Evolutionary conservation across 2,797 vertebrate genomes (phyloP), one percentile per base, ranked within the genome.

Genomic region (Yasuhikotakia modesta): DNA sequence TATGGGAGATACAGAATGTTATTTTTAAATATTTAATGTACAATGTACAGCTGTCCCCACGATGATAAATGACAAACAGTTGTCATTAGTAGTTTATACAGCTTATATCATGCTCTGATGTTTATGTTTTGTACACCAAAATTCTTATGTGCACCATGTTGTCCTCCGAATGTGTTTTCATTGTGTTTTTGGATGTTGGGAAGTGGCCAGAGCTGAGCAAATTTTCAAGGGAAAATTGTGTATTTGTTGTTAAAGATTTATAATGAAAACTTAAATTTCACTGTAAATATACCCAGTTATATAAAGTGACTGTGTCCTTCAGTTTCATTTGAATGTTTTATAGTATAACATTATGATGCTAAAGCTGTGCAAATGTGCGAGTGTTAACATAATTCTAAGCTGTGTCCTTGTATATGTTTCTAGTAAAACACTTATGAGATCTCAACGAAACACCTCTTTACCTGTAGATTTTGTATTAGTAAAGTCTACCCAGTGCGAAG

Each of bases 161-260:
- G 24, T 60, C 55, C 14, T 24, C 43, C 55, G 39, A 35, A 73
- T 77, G 24, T 71, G 46, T 14, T 48, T 35, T 22, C 6, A 1
- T 64, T 58, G 35, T 75, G 61, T 52, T 75, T 50, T 46, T 22
- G 11, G 45, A 17, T 63, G 52, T 63, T 35, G 67, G 69, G 21
- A 55, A 61, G n/a, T 67, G 73, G 69, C 74, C 74, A 77, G 55
- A 73, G 53, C 63, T 53, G 21, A 73, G 53, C 2, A 32, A 21
- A 68, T 50, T 1, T 30, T 74, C 30, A 17, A 55, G 45, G 45
- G 22, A 63, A 24, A 45, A 16, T 21, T 46, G 60, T 55, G 39
- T 11, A 43, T 74, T 32, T 4, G 13, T 11, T 76, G 63, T 67
- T 66, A 19, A 64, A 19, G 8, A 64, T 72, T 4, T 35, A 22